Percentiles rank a stretch among this genome's conserved stretches.
These are phyloP conservation scores for Apotomis betuletana DNA, from an alignment of 2,888 invertebrate species.

Conservation along the genomic window DNA sequence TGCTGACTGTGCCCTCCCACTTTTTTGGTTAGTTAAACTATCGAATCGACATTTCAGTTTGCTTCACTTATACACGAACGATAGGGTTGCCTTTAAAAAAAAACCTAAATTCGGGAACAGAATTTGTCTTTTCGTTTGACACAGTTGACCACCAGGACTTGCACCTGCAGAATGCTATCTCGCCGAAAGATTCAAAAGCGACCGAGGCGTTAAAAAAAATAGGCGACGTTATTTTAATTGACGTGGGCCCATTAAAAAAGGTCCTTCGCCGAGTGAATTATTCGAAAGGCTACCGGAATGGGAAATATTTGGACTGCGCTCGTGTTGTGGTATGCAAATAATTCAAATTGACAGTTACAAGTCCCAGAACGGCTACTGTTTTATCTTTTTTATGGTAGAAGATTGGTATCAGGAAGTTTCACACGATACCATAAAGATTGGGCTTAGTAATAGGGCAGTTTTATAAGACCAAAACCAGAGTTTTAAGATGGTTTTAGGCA, in stretches of 20 bases:
- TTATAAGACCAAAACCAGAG: neutral
- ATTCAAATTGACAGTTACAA: constrained; percentile 67
- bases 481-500: neutral
- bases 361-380: constrained; percentile 53
- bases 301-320: constrained; percentile 66
- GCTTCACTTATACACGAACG: constrained; percentile 1
- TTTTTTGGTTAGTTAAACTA: constrained; percentile 50
- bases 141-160: constrained; percentile 71
- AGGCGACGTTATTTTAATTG: constrained; percentile 78
- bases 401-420: constrained; percentile 36
- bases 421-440: constrained; percentile 38
- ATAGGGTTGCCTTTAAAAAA: constrained; percentile 53
- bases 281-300: constrained; percentile 72
- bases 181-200: constrained; percentile 77
- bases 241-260: constrained; percentile 69
- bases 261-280: constrained; percentile 69
- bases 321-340: constrained; percentile 73
- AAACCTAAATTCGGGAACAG: constrained; percentile 26
- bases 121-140: constrained; percentile 57
- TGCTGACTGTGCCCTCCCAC: constrained; percentile 49
- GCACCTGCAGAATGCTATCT: constrained; percentile 81
- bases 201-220: constrained; percentile 58
- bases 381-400: constrained; percentile 40
- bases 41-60: constrained; percentile 15
- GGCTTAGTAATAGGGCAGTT: constrained; percentile 17